Evolutionary conservation across 2,797 vertebrate genomes (phyloP).

Genomic region (Danio albolineatus): DNA sequence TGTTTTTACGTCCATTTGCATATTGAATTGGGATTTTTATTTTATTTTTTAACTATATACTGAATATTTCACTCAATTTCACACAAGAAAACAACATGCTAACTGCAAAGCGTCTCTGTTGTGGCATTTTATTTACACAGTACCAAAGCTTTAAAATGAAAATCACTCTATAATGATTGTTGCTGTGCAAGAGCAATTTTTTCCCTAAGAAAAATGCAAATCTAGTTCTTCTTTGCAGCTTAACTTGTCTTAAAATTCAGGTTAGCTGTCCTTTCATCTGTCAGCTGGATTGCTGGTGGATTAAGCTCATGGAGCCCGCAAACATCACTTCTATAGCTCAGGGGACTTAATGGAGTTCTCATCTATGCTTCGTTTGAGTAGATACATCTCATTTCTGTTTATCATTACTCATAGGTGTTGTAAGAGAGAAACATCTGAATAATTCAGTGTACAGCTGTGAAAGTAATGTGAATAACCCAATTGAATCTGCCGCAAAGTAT

Average conservation of each 20-base stretch:
- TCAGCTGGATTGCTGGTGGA: constrained; percentile 15
- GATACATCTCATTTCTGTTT: constrained; percentile 9
- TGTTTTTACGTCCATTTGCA: not conserved
- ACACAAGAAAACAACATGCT: not conserved
- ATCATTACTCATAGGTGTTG: not conserved
- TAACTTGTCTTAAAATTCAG: constrained; percentile 28
- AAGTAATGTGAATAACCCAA: not conserved
- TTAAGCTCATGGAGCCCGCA: constrained; percentile 13
- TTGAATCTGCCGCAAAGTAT: not conserved
- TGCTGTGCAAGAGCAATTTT: not conserved
- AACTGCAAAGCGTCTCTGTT: not conserved
- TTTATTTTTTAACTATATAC: not conserved
- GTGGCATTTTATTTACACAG: not conserved
- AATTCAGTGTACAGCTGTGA: not conserved
- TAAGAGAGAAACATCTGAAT: not conserved
- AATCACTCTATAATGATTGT: not conserved
- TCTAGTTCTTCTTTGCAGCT: constrained; percentile 16
- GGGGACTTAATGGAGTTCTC: constrained; percentile 1
- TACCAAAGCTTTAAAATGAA: too few relatives aligned
- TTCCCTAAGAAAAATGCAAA: constrained; percentile 15
- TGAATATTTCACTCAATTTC: too few relatives aligned
- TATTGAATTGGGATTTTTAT: too few relatives aligned
- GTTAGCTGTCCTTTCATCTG: constrained; percentile 24
- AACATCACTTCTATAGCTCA: constrained; percentile 12
- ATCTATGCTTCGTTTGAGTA: constrained; percentile 10